Conservation (phyloP, 1,140 invertebrate species). For the Gonioctena quinquepunctata region DNA sequence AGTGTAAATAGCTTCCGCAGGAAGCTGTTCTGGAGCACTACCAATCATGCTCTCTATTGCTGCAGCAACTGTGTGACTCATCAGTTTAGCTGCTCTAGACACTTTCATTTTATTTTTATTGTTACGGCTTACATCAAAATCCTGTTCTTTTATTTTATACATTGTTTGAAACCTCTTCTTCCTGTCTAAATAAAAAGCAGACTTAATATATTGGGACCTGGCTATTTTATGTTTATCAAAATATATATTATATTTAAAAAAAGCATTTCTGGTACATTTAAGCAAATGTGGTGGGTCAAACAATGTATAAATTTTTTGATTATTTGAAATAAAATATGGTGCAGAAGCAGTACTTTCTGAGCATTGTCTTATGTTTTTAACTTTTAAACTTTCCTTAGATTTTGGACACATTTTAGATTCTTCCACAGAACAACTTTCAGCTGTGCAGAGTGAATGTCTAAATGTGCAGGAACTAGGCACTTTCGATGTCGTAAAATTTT, state of each 20-base stretch:
- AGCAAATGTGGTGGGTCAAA: slow-evolving; percentile 17
- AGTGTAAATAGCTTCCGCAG: slow-evolving; percentile 24
- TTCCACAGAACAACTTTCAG: background rate
- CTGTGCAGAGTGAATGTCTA: background rate
- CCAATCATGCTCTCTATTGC: slow-evolving; percentile 3
- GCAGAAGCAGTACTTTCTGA: background rate
- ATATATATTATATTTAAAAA: slow-evolving; percentile 18
- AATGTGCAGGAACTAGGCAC: background rate
- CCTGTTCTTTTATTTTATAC: slow-evolving; percentile 10
- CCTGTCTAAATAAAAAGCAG: slow-evolving; percentile 10
- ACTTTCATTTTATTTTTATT: slow-evolving; percentile 18
- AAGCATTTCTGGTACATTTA: slow-evolving; percentile 13
- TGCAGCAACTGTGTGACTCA: slow-evolving; percentile 12
- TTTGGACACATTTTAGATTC: too few relatives aligned
- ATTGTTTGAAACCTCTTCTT: slow-evolving; percentile 7
- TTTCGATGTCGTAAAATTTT: background rate
- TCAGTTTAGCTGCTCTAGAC: background rate
- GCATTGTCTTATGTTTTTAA: background rate
- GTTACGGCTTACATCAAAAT: background rate
- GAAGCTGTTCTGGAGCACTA: slow-evolving; percentile 6
- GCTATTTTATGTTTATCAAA: slow-evolving; percentile 7
- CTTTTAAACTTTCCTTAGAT: too few relatives aligned
- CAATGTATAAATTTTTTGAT: slow-evolving; percentile 12
- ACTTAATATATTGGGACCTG: slow-evolving; percentile 6
- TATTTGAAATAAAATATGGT: slow-evolving; percentile 8